Evolutionary conservation across 1,140 invertebrate species (phyloP).

Genomic region (Melanaphis sacchari): DNA sequence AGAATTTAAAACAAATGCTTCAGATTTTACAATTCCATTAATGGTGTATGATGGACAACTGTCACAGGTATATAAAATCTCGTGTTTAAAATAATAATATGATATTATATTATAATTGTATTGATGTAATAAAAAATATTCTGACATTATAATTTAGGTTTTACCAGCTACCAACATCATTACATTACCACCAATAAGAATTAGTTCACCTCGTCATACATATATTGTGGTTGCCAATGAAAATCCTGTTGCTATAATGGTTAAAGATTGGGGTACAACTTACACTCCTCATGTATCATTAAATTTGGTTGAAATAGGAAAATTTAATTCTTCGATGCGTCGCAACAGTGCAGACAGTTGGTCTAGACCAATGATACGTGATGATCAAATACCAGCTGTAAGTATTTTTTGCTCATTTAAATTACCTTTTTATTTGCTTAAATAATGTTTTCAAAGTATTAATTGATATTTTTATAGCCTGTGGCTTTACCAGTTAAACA

Average conservation of each 20-base stretch:
- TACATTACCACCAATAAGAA: constrained; percentile 47
- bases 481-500: constrained; percentile 49
- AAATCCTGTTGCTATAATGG: constrained; percentile 49
- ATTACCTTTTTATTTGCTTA: not conserved
- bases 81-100: not conserved
- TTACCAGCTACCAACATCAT: constrained; percentile 52
- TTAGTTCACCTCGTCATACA: constrained; percentile 51
- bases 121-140: not conserved
- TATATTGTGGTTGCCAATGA: constrained; percentile 50
- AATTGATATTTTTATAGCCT: not conserved
- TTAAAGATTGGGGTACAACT: constrained; percentile 54
- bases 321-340: constrained; percentile 52
- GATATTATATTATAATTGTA: not conserved
- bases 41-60: constrained; percentile 55
- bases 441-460: not conserved
- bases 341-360: constrained; percentile 52
- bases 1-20: constrained; percentile 54
- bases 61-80: not conserved
- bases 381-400: constrained; percentile 49
- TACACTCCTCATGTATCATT: constrained; percentile 44
- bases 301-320: constrained; percentile 45
- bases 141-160: constrained; percentile 1
- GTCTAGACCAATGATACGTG: constrained; percentile 50
- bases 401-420: not conserved
- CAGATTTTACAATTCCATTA: constrained; percentile 55